phyloP scores from a whole-genome alignment of 1,140 invertebrate genomes.

The Pantala flavescens region DNA sequence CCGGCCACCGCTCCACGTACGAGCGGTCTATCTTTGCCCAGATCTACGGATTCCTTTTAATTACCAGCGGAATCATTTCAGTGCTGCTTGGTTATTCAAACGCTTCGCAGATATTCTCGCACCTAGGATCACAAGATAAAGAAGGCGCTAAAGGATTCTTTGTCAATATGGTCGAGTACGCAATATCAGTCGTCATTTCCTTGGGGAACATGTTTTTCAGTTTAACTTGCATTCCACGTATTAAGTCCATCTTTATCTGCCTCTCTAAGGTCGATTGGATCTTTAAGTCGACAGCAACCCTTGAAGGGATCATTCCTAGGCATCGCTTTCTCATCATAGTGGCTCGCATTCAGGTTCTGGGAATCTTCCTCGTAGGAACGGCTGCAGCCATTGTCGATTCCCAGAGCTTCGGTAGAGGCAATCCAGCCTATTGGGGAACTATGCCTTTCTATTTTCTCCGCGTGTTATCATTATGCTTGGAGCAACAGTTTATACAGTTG shows the following conservation, averaged over 20 bases:
- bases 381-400: background rate
- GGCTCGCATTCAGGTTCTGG: background rate
- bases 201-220: background rate
- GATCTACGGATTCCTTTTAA: background rate
- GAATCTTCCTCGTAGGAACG: background rate
- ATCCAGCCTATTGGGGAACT: background rate
- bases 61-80: background rate
- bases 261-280: background rate
- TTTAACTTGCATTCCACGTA: background rate
- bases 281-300: background rate
- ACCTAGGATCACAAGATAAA: background rate
- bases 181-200: background rate
- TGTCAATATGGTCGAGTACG: background rate
- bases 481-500: background rate
- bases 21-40: background rate
- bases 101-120: background rate
- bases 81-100: background rate
- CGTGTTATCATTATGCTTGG: background rate
- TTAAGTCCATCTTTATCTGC: background rate
- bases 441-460: background rate
- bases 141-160: background rate
- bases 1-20: background rate
- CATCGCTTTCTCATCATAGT: background rate
- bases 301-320: background rate
- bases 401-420: background rate